Conservation (phyloP, 2,113 vertebrate species). For the Fregata magnificens region DNA sequence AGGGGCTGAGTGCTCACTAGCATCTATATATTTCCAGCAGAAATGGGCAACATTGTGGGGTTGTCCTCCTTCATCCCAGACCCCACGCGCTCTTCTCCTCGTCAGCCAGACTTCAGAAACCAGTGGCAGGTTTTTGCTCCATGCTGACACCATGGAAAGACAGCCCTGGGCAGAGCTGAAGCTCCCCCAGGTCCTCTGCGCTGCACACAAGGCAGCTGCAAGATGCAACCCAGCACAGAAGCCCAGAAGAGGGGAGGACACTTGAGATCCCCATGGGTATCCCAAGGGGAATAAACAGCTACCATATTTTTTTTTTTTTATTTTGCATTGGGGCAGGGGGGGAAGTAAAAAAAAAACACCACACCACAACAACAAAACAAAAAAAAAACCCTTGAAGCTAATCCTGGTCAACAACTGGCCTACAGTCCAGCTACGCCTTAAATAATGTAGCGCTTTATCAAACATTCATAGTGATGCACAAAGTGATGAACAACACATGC, state of each 20-base stretch:
- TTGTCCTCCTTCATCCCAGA: not conserved
- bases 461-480: slow-evolving; percentile 75
- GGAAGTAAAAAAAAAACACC: no score
- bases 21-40: not conserved
- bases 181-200: not conserved
- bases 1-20: not conserved
- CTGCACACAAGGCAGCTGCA: not conserved
- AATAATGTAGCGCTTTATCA: slow-evolving; percentile 77
- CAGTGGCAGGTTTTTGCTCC: not conserved
- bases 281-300: not conserved
- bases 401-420: slow-evolving; percentile 36
- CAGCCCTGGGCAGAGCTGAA: not conserved
- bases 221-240: not conserved
- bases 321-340: not conserved
- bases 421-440: slow-evolving; percentile 42
- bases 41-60: not conserved
- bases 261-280: not conserved
- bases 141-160: not conserved
- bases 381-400: not conserved
- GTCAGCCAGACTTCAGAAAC: not conserved
- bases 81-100: no score
- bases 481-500: slow-evolving; percentile 27
- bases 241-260: not conserved
- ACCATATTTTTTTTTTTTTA: not conserved
- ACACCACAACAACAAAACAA: no score